phyloP scores from a whole-genome alignment of 2,888 invertebrate genomes.

The Drosophila lutescens region DNA sequence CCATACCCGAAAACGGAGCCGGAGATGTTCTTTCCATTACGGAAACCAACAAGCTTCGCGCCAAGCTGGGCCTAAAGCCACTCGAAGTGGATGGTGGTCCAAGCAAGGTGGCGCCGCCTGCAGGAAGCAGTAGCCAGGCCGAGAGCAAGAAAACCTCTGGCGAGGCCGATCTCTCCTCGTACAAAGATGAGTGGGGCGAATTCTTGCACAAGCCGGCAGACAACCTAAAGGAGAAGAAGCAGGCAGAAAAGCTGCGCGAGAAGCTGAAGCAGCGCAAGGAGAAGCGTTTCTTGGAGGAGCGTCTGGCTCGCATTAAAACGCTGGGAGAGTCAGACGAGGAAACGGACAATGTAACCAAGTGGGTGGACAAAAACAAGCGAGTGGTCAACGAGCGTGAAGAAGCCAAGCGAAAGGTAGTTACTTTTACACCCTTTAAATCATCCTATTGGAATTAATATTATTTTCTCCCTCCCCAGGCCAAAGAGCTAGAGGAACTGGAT shows the following conservation, averaged over 20 bases:
- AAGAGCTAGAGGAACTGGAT: slow-evolving; percentile 97
- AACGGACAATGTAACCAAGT: slow-evolving; percentile 90
- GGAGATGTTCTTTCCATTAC: slow-evolving; percentile 89
- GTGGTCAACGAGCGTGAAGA: slow-evolving; percentile 91
- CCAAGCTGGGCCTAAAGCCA: slow-evolving; percentile 97
- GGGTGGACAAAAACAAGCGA: slow-evolving; percentile 93
- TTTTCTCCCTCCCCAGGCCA: slow-evolving; percentile 87
- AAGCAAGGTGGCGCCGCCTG: slow-evolving; percentile 74
- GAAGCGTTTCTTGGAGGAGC: slow-evolving; percentile 88
- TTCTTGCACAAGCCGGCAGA: slow-evolving; percentile 94
- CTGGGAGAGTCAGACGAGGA: slow-evolving; percentile 91
- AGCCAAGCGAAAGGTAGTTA: slow-evolving; percentile 88
- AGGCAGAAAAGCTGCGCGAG: slow-evolving; percentile 92
- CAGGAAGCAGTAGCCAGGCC: slow-evolving; percentile 38
- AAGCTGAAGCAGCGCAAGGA: slow-evolving; percentile 91
- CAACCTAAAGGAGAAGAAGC: slow-evolving; percentile 89
- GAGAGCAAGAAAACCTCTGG: slow-evolving; percentile 52
- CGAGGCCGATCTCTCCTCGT: slow-evolving; percentile 78
- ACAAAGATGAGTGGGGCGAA: slow-evolving; percentile 87
- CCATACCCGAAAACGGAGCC: slow-evolving; percentile 83
- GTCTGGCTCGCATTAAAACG: slow-evolving; percentile 89
- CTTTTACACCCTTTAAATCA: background rate
- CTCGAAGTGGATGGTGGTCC: slow-evolving; percentile 87
- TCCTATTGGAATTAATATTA: slow-evolving; percentile 25
- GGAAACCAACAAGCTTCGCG: slow-evolving; percentile 94